Percentiles rank a stretch among this genome's conserved stretches.
These are phyloP conservation scores for Holothuria leucospilota DNA, from an alignment of 53 echinoderm and acorn worm species.

Conservation along the genomic window DNA sequence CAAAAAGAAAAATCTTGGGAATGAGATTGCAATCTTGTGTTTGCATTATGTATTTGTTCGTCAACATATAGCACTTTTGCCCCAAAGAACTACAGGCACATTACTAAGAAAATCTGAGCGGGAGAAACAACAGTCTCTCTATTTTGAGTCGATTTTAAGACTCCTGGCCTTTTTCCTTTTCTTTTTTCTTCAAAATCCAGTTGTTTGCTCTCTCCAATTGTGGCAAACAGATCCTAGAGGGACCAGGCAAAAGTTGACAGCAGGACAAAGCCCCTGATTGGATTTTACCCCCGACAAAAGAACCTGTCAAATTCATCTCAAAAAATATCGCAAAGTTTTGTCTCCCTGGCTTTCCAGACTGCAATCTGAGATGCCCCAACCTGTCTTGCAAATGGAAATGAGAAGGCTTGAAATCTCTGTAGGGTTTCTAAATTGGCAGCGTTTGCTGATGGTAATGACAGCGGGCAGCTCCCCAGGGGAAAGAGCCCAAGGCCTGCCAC, in stretches of 20 bases:
- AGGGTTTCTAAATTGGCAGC: slow-evolving; percentile 53
- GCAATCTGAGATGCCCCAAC: slow-evolving; percentile 47
- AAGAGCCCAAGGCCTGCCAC: slow-evolving; percentile 43
- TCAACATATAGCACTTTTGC: no score
- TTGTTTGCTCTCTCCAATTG: slow-evolving; percentile 41
- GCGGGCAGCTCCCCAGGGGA: slow-evolving; percentile 38
- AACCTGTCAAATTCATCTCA: slow-evolving; percentile 52
- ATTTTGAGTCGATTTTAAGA: neutral
- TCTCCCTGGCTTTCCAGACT: slow-evolving; percentile 44
- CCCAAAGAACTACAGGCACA: no score
- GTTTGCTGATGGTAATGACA: slow-evolving; percentile 46
- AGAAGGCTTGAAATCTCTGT: slow-evolving; percentile 46
- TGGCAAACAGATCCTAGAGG: slow-evolving; percentile 39
- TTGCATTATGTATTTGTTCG: no score
- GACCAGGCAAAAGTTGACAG: slow-evolving; percentile 22
- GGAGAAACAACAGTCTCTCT: no score
- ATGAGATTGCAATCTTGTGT: no score
- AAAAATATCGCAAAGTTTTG: slow-evolving; percentile 16
- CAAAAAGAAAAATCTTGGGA: no score
- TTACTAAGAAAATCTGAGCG: no score
- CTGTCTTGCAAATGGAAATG: slow-evolving; percentile 48
- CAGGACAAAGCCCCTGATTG: slow-evolving; percentile 53
- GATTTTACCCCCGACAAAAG: slow-evolving; percentile 53
- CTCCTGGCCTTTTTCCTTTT: neutral
- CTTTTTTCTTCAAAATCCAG: neutral